Evolutionary conservation across 2,797 vertebrate genomes (phyloP).

Genomic region (Philypnodon macrostomus): DNA sequence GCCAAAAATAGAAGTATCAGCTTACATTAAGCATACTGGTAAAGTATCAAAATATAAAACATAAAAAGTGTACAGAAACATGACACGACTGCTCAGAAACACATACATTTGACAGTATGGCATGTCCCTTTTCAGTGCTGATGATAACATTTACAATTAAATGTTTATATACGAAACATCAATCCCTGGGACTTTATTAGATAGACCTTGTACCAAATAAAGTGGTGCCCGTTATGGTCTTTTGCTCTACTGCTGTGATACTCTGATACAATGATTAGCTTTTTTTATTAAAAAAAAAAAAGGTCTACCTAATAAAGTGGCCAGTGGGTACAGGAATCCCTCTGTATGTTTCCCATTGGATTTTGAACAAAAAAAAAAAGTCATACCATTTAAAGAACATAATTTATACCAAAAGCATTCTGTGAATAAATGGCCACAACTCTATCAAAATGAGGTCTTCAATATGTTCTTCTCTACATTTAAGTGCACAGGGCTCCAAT

Average conservation of each 20-base stretch:
- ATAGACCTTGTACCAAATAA: no score
- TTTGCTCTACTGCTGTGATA: no score
- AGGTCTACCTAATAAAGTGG: no score
- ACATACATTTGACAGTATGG: conserved; percentile 52
- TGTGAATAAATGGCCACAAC: conserved; percentile 22
- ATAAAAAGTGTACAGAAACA: conserved; percentile 59
- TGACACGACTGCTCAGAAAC: no score
- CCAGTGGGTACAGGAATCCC: no score
- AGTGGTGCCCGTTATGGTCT: no score
- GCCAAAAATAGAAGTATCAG: conserved; percentile 28
- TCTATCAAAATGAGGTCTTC: conserved; percentile 23
- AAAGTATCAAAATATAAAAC: conserved; percentile 46
- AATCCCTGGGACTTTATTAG: no score
- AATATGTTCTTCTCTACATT: conserved; percentile 23
- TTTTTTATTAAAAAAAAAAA: no score
- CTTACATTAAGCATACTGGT: conserved; percentile 53
- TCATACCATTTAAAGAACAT: conserved; percentile 39
- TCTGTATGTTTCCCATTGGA: no score
- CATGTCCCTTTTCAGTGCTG: conserved; percentile 46
- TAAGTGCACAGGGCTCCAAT: conserved; percentile 17
- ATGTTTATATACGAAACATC: no score
- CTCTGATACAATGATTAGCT: no score
- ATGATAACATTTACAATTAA: conserved; percentile 51
- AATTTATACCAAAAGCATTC: conserved; percentile 19
- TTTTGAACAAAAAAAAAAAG: no score